Evolutionary conservation across 2,888 invertebrate species (phyloP).

Genomic region (Lithosia quadra): DNA sequence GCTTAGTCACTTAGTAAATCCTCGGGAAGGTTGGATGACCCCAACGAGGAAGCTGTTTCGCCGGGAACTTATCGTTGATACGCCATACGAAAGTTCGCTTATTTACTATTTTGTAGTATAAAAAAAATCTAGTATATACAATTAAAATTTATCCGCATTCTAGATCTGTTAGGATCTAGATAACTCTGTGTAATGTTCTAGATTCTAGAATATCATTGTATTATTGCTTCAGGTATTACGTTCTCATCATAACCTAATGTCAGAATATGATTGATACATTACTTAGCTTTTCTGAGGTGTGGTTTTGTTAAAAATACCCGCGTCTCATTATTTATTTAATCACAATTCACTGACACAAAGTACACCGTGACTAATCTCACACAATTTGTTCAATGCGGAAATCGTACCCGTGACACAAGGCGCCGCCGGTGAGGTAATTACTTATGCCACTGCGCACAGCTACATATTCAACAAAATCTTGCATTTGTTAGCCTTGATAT

Average conservation of each 20-base stretch:
- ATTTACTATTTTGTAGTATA: too few species aligned
- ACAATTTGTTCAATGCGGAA: constrained; percentile 9
- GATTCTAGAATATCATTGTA: neutral
- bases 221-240: too few species aligned
- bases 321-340: constrained; percentile 7
- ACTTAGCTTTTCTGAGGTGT: neutral
- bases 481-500: neutral
- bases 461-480: constrained; percentile 4
- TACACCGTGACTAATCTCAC: constrained; percentile 6
- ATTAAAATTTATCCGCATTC: too few species aligned
- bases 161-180: neutral
- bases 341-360: neutral
- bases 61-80: too few species aligned
- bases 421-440: constrained; percentile 6
- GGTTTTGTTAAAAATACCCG: neutral
- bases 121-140: too few species aligned
- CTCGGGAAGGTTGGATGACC: too few species aligned
- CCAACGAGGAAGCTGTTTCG: too few species aligned
- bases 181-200: too few species aligned
- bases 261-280: neutral
- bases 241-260: neutral
- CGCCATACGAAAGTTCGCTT: too few species aligned
- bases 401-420: neutral
- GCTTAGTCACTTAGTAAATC: too few species aligned
- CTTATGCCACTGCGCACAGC: constrained; percentile 7